A percentile compares a stretch with the other conserved stretches of the same genome.
Evolutionary conservation across 2,888 invertebrate genomes (phyloP).

Genomic region (Rhagophthalmus giganteus): DNA sequence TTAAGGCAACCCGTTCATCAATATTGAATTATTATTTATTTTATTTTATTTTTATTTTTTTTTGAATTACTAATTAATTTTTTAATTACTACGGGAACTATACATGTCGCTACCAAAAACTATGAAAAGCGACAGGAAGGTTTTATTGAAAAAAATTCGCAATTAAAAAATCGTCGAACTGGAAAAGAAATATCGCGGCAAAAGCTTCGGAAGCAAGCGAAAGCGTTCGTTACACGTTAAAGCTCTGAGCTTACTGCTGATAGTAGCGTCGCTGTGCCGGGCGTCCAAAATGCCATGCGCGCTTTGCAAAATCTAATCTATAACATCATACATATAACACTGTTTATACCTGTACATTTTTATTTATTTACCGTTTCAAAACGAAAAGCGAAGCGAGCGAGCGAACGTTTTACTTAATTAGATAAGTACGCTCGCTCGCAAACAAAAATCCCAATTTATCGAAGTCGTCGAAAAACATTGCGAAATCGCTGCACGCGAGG

Average conservation of each 20-base stretch:
- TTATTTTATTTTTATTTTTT: too few relatives aligned
- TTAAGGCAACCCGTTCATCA: slow-evolving; percentile 14
- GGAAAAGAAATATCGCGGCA: slow-evolving; percentile 23
- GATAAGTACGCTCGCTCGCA: too few relatives aligned
- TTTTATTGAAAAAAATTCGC: slow-evolving; percentile 13
- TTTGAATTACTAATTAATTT: too few relatives aligned
- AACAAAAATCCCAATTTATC: too few relatives aligned
- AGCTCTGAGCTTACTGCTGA: slow-evolving; percentile 50
- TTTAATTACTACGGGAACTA: too few relatives aligned
- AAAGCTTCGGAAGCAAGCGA: slow-evolving; percentile 21
- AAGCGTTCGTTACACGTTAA: slow-evolving; percentile 40
- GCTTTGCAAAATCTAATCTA: slow-evolving; percentile 54
- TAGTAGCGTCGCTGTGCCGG: slow-evolving; percentile 40
- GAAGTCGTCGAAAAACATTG: too few relatives aligned
- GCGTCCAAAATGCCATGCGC: slow-evolving; percentile 51
- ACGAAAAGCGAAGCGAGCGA: too few relatives aligned
- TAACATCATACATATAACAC: slow-evolving; percentile 48
- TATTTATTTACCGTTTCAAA: slow-evolving; percentile 16
- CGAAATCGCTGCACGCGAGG: too few relatives aligned
- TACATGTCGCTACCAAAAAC: too few relatives aligned
- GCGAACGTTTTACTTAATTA: too few relatives aligned
- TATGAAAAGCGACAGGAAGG: too few relatives aligned
- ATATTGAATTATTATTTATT: too few relatives aligned
- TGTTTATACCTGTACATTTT: slow-evolving; percentile 22
- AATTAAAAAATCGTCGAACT: slow-evolving; percentile 19